These are phyloP conservation scores for Lepidocyrtoides sp. DNA, from an alignment of 2,888 invertebrate species.

Conservation along the genomic window DNA sequence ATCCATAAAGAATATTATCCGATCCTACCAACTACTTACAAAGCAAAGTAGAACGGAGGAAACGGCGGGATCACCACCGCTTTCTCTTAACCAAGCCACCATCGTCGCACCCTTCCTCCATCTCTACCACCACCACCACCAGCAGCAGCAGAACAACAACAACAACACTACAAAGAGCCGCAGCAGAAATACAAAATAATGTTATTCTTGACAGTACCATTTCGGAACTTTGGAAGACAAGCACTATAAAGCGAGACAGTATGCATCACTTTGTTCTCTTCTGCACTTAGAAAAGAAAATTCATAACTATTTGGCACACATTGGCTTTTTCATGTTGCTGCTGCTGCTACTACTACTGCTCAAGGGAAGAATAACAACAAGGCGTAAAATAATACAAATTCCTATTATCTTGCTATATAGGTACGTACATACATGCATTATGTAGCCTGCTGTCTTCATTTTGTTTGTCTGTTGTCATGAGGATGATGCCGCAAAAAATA, in stretches of 20 bases:
- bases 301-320: conserved; percentile 2
- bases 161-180: not conserved
- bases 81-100: not conserved
- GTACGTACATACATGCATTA: not conserved
- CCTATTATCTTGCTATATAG: not conserved
- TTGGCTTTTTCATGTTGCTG: conserved; percentile 18
- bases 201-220: conserved; percentile 31
- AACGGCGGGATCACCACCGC: conserved; percentile 13
- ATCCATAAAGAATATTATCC: conserved; percentile 19
- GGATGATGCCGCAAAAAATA: not conserved
- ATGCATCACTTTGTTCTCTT: conserved; percentile 19
- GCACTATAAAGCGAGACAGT: not conserved
- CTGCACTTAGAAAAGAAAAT: not conserved
- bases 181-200: conserved; percentile 34
- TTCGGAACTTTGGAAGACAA: conserved; percentile 10
- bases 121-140: no score
- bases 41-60: conserved; percentile 2
- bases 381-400: not conserved
- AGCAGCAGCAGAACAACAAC: not conserved
- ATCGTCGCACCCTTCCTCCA: no score
- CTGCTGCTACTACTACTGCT: not conserved
- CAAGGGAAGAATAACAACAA: not conserved
- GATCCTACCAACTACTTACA: not conserved
- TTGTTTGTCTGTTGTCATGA: conserved; percentile 25
- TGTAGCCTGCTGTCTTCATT: conserved; percentile 24